Conservation (phyloP, 2,888 invertebrate genomes). For the Caenorhabditis plicata region DNA sequence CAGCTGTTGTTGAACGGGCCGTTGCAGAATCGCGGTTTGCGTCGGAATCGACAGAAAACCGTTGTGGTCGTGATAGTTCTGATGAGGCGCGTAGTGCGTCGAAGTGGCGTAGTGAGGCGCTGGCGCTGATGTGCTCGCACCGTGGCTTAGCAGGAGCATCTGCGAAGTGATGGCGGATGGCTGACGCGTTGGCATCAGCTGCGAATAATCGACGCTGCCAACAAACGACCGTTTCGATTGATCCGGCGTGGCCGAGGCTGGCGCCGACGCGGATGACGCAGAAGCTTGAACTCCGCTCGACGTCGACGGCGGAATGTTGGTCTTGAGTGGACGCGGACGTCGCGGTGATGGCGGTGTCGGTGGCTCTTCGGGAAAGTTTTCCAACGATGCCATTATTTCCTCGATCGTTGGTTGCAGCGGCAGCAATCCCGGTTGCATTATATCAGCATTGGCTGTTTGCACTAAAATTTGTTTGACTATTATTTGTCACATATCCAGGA, state of each 20-base stretch:
- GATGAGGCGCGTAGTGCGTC: constrained; percentile 12
- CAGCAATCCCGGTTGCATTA: constrained; percentile 95
- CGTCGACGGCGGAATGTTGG: constrained; percentile 5
- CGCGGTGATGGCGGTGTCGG: constrained; percentile 3
- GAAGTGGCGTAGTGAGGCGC: constrained; percentile 41
- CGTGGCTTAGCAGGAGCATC: constrained; percentile 39
- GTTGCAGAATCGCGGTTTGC: background rate
- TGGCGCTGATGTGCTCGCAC: constrained; percentile 10
- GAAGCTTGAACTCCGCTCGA: constrained; percentile 20
- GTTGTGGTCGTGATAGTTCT: too few relatives aligned
- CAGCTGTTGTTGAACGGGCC: background rate
- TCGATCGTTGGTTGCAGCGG: constrained; percentile 83
- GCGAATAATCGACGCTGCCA: constrained; percentile 10
- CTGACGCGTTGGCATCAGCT: constrained; percentile 40
- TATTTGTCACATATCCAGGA: too few relatives aligned
- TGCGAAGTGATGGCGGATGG: constrained; percentile 41
- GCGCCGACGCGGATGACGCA: constrained; percentile 22
- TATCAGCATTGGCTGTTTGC: constrained; percentile 75
- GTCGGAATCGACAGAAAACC: constrained; percentile 1
- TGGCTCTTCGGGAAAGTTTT: constrained; percentile 22
- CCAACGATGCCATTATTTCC: constrained; percentile 60
- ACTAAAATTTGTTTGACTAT: constrained; percentile 71
- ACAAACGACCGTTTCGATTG: background rate
- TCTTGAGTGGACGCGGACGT: constrained; percentile 2
- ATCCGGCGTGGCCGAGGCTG: constrained; percentile 8